Percentiles rank a stretch among this genome's conserved stretches.
These are phyloP conservation scores for Distichodus sexfasciatus DNA, from an alignment of 2,797 vertebrate genomes.

Conservation along the genomic window DNA sequence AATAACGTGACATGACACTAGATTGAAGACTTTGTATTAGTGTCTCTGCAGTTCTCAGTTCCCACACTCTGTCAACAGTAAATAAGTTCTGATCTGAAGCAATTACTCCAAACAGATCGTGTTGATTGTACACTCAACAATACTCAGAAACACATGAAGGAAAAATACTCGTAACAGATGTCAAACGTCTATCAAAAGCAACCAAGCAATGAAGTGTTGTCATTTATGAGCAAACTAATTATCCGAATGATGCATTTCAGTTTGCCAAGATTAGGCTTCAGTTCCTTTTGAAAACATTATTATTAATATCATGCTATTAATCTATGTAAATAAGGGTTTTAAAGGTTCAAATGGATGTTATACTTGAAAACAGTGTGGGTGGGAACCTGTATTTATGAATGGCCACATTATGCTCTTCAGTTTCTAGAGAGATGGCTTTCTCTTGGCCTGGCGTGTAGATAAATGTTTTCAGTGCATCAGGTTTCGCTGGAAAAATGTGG, in stretches of 20 bases:
- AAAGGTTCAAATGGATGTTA: constrained; percentile 36
- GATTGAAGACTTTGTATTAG: not conserved
- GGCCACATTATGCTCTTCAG: constrained; percentile 45
- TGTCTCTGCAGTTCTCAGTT: not conserved
- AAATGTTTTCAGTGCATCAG: constrained; percentile 54
- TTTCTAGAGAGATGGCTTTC: constrained; percentile 45
- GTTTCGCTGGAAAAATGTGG: constrained; percentile 43
- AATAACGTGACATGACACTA: not conserved
- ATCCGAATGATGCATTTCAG: constrained; percentile 44
- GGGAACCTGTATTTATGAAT: constrained; percentile 51
- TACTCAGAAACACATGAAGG: constrained; percentile 1
- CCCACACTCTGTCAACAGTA: not conserved
- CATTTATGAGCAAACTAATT: constrained; percentile 32
- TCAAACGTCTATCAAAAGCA: constrained; percentile 19
- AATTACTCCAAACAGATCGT: not conserved
- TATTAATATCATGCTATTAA: constrained; percentile 57
- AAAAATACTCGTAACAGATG: constrained; percentile 13
- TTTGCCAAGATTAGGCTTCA: constrained; percentile 60
- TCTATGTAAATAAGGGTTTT: constrained; percentile 26
- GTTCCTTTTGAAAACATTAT: constrained; percentile 66
- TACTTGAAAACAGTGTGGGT: constrained; percentile 32
- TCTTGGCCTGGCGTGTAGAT: constrained; percentile 43
- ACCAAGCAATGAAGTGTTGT: constrained; percentile 36
- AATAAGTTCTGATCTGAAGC: constrained; percentile 13
- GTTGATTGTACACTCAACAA: too few species aligned